Conservation (phyloP, 1,140 invertebrate species). For the Nautilus pompilius region DNA sequence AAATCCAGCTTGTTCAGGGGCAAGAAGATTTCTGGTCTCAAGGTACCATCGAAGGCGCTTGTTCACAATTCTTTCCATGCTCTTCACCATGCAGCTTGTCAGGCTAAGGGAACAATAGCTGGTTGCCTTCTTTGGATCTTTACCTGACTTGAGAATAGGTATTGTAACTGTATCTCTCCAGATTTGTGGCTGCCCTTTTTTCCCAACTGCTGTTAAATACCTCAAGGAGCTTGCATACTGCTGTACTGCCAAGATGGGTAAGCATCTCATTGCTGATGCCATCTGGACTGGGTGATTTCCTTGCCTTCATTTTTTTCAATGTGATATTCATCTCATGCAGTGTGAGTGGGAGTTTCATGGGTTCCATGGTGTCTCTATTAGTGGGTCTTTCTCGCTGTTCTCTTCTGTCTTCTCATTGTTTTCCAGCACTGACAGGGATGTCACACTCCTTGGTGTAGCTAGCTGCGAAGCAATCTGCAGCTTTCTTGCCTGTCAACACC, state of each 20-base stretch:
- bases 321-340: conserved; percentile 1
- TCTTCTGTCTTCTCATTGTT: conserved; percentile 5
- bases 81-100: too few relatives aligned
- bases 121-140: too few relatives aligned
- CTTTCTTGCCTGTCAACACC: conserved; percentile 6
- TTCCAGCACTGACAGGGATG: not conserved
- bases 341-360: not conserved
- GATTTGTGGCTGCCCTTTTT: too few relatives aligned
- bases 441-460: conserved; percentile 7
- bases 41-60: too few relatives aligned
- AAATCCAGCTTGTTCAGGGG: too few relatives aligned
- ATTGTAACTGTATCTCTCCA: too few relatives aligned
- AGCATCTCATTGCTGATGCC: conserved; percentile 10
- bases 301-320: conserved; percentile 6
- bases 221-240: conserved; percentile 5
- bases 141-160: too few relatives aligned
- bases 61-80: too few relatives aligned
- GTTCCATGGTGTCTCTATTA: too few relatives aligned
- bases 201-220: too few relatives aligned
- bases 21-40: too few relatives aligned
- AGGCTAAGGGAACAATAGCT: too few relatives aligned
- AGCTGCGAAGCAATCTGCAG: conserved; percentile 11
- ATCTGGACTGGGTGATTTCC: not conserved
- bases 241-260: conserved; percentile 5
- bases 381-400: not conserved